Percentiles rank a stretch among this genome's conserved stretches.
These are phyloP conservation scores for Scomberomorus guttatus DNA, from an alignment of 2,797 vertebrate species.

Conservation along the genomic window DNA sequence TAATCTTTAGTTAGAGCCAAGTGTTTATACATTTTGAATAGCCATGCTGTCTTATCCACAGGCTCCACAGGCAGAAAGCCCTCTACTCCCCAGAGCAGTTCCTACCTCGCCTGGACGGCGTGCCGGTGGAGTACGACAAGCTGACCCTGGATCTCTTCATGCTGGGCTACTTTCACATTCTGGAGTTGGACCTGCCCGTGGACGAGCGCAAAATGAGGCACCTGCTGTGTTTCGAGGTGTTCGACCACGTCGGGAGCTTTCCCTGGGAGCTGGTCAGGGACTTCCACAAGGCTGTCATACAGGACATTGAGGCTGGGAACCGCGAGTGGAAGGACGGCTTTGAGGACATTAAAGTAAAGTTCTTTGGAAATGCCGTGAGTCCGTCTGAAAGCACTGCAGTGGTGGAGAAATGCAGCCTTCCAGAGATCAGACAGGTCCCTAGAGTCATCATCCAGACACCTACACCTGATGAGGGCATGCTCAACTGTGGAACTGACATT, in stretches of 20 bases:
- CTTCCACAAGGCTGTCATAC: slow-evolving; percentile 93
- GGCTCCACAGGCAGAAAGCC: slow-evolving; percentile 83
- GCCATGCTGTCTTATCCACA: slow-evolving; percentile 40
- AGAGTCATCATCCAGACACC: slow-evolving; percentile 78
- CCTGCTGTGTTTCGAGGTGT: slow-evolving; percentile 97
- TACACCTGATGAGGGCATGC: slow-evolving; percentile 76
- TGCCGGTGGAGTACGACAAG: slow-evolving; percentile 86
- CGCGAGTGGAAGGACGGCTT: slow-evolving; percentile 94
- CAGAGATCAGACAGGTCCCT: slow-evolving; percentile 77
- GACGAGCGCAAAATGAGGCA: slow-evolving; percentile 94
- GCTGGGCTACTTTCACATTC: slow-evolving; percentile 97
- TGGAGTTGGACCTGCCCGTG: slow-evolving; percentile 91
- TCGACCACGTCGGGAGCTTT: slow-evolving; percentile 93
- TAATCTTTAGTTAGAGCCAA: neutral
- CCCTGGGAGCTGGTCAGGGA: slow-evolving; percentile 91
- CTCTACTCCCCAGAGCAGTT: slow-evolving; percentile 95
- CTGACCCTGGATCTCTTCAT: slow-evolving; percentile 96
- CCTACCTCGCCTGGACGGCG: slow-evolving; percentile 87
- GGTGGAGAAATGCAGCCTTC: slow-evolving; percentile 66
- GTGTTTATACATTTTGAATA: neutral
- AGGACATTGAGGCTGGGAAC: slow-evolving; percentile 92
- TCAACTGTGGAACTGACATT: slow-evolving; percentile 70
- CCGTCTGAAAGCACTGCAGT: slow-evolving; percentile 18
- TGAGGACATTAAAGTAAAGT: slow-evolving; percentile 93
- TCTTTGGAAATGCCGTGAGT: slow-evolving; percentile 84